Base-by-base conservation (phyloP, 2,113 vertebrate genomes). In the Furnarius figulus region DNA sequence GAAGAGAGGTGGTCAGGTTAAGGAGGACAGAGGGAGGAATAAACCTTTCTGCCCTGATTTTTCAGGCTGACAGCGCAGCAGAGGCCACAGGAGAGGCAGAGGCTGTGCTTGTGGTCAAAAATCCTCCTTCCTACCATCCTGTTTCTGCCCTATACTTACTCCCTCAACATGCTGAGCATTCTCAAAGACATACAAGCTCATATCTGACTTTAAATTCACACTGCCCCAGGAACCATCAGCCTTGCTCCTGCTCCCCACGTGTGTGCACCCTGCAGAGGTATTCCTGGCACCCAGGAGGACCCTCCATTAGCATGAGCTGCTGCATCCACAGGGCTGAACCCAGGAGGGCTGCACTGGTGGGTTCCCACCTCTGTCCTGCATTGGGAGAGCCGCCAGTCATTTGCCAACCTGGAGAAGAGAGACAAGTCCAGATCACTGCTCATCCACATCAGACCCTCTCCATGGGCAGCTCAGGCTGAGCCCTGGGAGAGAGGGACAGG, bases 231-330 rank as follows among this genome's bases (percentile, higher is more conserved):
- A 39, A 15, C 30, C 59, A 68, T 53, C 59, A 61, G 67, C 59
- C 35, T 24, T 19, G 31, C 17, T 14, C 12, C 35, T 8, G 3
- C 39, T 63, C 47, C 46, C 30, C 46, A 28, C 3, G 0, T 1
- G 11, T 11, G 0, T 2, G 4, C 7, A 10, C 39, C 40, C 5
- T 1, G 3, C 72, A 52, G 22, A 4, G 5, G 19, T 5, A 6
- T 10, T 76, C n/a, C 12, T 6, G 9, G n/a, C 53, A 50, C 49
- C n/a, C 14, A 59, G n/a, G 13, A 81, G 31, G 10, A 67, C 8
- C 47, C 42, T 24, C 56, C 1, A 0, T 20, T 0, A 11, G 39
- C 2, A 1, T 3, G 40, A 56, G 13, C n/a, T 44, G 50, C 18
- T 23, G 3, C 47, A 53, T 3, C 18, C 46, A 8, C 1, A 0